phyloP scores from a whole-genome alignment of 2,888 invertebrate genomes.

The Parapristionchus giblindavisi region DNA sequence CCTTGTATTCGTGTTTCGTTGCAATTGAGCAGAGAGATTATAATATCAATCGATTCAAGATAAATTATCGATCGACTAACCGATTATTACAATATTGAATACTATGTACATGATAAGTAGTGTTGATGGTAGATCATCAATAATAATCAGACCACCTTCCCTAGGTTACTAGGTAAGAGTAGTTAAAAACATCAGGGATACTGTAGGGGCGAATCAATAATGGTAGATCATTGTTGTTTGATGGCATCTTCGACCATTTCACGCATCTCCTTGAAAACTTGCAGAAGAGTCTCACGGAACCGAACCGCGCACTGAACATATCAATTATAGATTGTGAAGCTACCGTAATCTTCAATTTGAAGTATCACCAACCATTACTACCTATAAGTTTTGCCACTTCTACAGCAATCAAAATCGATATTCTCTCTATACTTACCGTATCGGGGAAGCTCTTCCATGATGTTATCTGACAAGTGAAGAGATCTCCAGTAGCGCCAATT shows the following conservation, averaged over 20 bases:
- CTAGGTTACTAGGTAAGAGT: no score
- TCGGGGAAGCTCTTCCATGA: conserved; percentile 53
- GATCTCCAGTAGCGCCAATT: conserved; percentile 58
- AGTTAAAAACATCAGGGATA: no score
- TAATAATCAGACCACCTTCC: no score
- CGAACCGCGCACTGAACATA: conserved; percentile 47
- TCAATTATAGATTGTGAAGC: not conserved
- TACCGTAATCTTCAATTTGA: not conserved
- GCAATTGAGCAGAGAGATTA: no score
- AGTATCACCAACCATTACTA: not conserved
- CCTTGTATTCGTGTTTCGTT: no score
- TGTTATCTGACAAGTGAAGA: conserved; percentile 59
- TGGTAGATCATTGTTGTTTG: not conserved
- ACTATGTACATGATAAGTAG: no score
- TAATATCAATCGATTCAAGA: no score
- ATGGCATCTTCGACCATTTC: conserved; percentile 50
- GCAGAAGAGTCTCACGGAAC: conserved; percentile 48
- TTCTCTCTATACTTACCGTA: no score
- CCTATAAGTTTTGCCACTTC: not conserved
- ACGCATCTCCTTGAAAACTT: conserved; percentile 53
- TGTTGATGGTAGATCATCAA: no score
- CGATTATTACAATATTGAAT: no score
- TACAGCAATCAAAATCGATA: not conserved
- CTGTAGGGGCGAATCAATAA: no score
- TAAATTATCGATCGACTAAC: no score